These are phyloP conservation scores for Elachura formosa DNA, from an alignment of 2,113 vertebrate genomes.

Conservation along the genomic window DNA sequence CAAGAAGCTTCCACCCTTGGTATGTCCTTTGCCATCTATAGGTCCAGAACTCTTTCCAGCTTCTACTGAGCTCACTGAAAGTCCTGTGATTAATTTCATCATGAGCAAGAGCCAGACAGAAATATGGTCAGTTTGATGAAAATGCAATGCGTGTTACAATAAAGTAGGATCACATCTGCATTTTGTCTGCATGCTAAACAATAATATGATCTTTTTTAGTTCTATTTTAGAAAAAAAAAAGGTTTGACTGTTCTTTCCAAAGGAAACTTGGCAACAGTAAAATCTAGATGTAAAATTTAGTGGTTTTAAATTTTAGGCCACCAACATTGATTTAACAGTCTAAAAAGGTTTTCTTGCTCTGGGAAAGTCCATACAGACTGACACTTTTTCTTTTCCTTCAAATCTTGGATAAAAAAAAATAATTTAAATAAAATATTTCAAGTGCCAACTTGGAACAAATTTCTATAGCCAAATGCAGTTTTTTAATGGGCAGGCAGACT, in stretches of 20 bases:
- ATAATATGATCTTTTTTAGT: not conserved
- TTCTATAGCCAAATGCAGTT: not conserved
- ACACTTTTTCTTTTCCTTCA: not conserved
- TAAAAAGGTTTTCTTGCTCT: not conserved
- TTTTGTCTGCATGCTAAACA: slow-evolving; percentile 12
- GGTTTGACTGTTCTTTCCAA: slow-evolving; percentile 10
- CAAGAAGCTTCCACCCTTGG: not conserved
- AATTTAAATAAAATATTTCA: not conserved
- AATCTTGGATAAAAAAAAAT: not conserved
- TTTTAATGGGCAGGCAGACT: not conserved
- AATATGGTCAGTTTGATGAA: slow-evolving; percentile 8
- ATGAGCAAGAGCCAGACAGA: not conserved
- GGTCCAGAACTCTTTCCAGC: not conserved
- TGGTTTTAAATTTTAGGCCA: slow-evolving; percentile 38
- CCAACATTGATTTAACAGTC: slow-evolving; percentile 1
- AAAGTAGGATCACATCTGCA: slow-evolving; percentile 32
- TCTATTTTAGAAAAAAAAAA: not conserved
- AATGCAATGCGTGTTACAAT: slow-evolving; percentile 38
- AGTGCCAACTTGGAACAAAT: not conserved
- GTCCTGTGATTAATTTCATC: not conserved
- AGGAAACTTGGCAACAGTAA: slow-evolving; percentile 26
- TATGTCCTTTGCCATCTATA: not conserved
- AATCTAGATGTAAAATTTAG: not conserved
- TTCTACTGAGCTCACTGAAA: not conserved
- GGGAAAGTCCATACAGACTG: not conserved